Evolutionary conservation across 1,140 invertebrate species (phyloP).

Genomic region (Araneus ventricosus): DNA sequence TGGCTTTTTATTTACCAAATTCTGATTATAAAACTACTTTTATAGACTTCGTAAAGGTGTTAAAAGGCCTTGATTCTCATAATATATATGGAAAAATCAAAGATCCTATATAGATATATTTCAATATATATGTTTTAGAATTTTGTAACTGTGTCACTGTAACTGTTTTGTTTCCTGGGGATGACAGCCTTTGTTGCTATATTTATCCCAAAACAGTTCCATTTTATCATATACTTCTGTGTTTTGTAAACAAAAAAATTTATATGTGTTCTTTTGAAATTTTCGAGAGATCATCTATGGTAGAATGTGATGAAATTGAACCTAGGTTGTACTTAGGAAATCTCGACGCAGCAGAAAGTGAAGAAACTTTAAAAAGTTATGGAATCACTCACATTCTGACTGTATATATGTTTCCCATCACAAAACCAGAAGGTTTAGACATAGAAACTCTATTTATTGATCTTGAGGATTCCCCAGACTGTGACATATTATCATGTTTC

Average conservation of each 20-base stretch:
- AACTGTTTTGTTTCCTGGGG: no score
- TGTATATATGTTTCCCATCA: slow-evolving; percentile 71
- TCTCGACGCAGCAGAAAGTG: slow-evolving; percentile 62
- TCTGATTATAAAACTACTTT: no score
- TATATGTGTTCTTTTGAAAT: slow-evolving; percentile 70
- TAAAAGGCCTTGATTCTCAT: no score
- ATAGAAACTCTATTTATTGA: slow-evolving; percentile 75
- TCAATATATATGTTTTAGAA: no score
- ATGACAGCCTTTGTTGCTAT: no score
- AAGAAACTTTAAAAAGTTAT: slow-evolving; percentile 58
- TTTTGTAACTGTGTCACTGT: no score
- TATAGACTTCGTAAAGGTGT: no score
- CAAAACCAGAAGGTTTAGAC: slow-evolving; percentile 47
- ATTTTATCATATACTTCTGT: neutral
- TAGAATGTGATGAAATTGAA: slow-evolving; percentile 74
- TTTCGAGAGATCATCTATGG: slow-evolving; percentile 72
- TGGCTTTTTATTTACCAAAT: no score
- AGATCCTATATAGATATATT: no score
- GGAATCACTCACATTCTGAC: slow-evolving; percentile 73
- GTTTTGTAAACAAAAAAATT: slow-evolving; percentile 53
- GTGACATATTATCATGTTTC: slow-evolving; percentile 83
- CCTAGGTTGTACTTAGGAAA: slow-evolving; percentile 66
- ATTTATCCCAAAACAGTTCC: neutral
- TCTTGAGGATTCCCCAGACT: slow-evolving; percentile 86
- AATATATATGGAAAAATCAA: no score